These are phyloP conservation scores for Dinomys branickii DNA, from an alignment of 2,113 vertebrate genomes.

Conservation along the genomic window DNA sequence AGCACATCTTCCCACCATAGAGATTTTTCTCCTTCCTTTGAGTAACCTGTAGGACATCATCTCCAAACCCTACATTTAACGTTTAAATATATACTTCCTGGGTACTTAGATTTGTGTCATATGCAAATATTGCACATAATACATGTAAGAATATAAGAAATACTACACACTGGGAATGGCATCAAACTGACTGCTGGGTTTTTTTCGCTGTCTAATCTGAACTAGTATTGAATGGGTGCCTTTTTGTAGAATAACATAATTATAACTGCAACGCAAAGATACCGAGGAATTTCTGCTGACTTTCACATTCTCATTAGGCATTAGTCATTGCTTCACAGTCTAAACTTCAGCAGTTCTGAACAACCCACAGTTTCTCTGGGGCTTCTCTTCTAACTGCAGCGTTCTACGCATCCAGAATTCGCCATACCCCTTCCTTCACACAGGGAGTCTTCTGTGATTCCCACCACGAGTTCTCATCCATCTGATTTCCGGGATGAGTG, in stretches of 20 bases:
- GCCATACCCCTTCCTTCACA: background rate
- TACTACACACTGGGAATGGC: background rate
- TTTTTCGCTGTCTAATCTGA: background rate
- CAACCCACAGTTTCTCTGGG: background rate
- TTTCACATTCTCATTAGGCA: background rate
- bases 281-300: background rate
- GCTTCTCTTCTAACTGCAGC: background rate
- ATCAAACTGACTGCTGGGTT: background rate
- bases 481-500: background rate
- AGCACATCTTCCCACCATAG: background rate
- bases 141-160: background rate
- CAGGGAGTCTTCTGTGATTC: background rate
- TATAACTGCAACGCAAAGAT: background rate
- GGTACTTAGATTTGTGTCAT: background rate
- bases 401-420: background rate
- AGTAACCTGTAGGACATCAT: background rate
- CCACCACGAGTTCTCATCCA: background rate
- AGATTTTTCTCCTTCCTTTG: background rate
- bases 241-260: background rate
- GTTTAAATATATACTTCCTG: background rate
- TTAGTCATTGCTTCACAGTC: background rate
- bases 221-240: background rate
- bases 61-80: conserved; percentile 20
- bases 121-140: background rate
- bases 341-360: background rate